A percentile compares a stretch with the other conserved stretches of the same genome.
Conservation (phyloP, 2,797 vertebrate genomes). For the Percopsis omiscomaycus region DNA sequence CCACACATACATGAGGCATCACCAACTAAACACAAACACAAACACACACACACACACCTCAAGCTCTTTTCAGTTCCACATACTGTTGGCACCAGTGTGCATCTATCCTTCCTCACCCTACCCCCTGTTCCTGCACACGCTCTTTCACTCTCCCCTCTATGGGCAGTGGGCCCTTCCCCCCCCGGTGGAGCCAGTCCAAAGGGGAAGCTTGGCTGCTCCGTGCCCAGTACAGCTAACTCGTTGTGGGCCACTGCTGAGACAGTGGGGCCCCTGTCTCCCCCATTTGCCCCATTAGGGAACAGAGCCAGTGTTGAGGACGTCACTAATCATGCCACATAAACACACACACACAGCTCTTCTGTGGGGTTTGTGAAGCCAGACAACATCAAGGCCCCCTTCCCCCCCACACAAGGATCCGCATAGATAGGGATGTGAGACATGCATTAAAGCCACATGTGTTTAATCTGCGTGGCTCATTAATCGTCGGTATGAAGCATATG, state of each 20-base stretch:
- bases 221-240: slow-evolving; percentile 18
- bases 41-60: background rate
- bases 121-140: background rate
- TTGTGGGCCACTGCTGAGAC: slow-evolving; percentile 8
- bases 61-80: background rate
- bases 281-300: background rate
- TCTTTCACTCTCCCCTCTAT: background rate
- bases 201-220: slow-evolving; percentile 8
- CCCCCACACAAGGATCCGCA: too few species aligned
- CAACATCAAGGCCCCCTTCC: too few species aligned
- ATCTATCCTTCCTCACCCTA: background rate
- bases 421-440: too few species aligned
- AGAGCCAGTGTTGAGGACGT: slow-evolving; percentile 3
- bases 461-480: too few species aligned
- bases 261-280: background rate
- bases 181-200: slow-evolving; percentile 7
- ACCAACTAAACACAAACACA: background rate
- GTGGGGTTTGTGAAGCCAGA: slow-evolving; percentile 41
- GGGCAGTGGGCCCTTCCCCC: slow-evolving; percentile 19
- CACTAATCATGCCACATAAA: slow-evolving; percentile 13
- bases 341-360: background rate
- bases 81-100: background rate
- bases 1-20: background rate
- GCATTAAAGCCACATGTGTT: too few species aligned
- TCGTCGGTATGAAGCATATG: too few species aligned